Evolutionary conservation across 2,797 vertebrate genomes (phyloP), one percentile per base, ranked within the genome.

Genomic region (Pempheris klunzingeri): DNA sequence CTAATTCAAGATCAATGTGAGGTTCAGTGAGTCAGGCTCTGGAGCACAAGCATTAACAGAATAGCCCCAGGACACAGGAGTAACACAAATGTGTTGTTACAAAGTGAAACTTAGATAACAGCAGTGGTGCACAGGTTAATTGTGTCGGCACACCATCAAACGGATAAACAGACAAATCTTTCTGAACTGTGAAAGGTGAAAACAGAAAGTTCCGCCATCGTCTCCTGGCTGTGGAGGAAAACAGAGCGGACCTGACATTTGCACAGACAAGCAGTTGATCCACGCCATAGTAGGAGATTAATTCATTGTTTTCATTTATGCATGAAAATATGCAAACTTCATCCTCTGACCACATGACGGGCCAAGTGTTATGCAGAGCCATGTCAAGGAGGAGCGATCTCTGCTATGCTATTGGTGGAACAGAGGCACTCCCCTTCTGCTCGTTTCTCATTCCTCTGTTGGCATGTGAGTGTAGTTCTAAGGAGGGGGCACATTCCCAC

Each of bases 341-440:
- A 80, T 82, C 62, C 58, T 54, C 43, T 22, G 47, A 28, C 66
- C 78, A 81, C 78, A 76, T 71, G 64, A 71, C n/a, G 1, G 50
- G 80, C 81, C 75, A 87, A 84, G 71, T 66, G 77, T 92, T 90
- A 88, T 41, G 71, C 64, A 93, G 90, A 85, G 34, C 46, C 46
- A 32, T 44, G 39, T 71, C 54, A 63, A 72, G 52, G 63, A 77
- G 79, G 66, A 50, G 62, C 14, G 10, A 14, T 15, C 2, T 53
- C 71, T 71, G 73, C 46, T 1, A 0, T 38, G 39, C 82, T 11
- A 93, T 92, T 93, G 91, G 93, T 67, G 77, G 47, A 84, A 36
- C 15, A 4, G 26, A 67, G 43, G 47, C 90, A 86, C 86, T 80
- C 87, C 88, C 60, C 85, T 30, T 7, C 28, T 7, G 58, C 39